Evolutionary conservation across 1,140 invertebrate species (phyloP).

Genomic region (Zaprionus vittiger): DNA sequence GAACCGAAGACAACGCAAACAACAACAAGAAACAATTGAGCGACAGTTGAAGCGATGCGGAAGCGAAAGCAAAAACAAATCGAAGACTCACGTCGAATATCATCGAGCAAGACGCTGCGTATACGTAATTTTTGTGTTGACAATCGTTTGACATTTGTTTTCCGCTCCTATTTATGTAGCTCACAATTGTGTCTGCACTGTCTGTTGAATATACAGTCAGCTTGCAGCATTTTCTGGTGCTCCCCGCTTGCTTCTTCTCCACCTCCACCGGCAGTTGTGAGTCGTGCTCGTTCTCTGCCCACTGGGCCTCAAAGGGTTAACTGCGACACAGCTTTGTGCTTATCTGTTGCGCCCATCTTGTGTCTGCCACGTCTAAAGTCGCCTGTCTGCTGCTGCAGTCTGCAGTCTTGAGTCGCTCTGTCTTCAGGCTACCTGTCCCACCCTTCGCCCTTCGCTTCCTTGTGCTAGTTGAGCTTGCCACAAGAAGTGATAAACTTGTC

Average conservation of each 20-base stretch:
- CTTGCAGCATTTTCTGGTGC: constrained; percentile 22
- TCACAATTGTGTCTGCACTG: background rate
- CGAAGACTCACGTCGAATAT: constrained; percentile 27
- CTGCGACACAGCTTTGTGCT: constrained; percentile 37
- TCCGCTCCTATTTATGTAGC: constrained; percentile 57
- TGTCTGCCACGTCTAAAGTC: constrained; percentile 62
- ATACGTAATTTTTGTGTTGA: constrained; percentile 53
- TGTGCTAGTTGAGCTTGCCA: constrained; percentile 47
- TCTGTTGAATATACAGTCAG: background rate
- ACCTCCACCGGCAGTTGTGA: background rate
- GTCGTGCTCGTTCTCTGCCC: constrained; percentile 10
- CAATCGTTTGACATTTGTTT: constrained; percentile 61
- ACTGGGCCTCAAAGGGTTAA: constrained; percentile 43
- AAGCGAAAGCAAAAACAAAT: constrained; percentile 46
- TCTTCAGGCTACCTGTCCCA: constrained; percentile 10
- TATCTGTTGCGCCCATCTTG: constrained; percentile 68
- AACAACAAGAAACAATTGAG: constrained; percentile 24
- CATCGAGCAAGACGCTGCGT: constrained; percentile 39
- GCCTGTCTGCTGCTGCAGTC: constrained; percentile 13
- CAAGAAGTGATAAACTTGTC: constrained; percentile 80
- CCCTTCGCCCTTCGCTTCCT: background rate
- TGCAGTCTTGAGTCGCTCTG: background rate
- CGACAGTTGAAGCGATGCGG: constrained; percentile 36
- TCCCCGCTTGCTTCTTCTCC: background rate
- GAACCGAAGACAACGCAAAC: constrained; percentile 36